phyloP scores from a whole-genome alignment of 2,113 vertebrate genomes.

The Pangasianodon hypophthalmus region DNA sequence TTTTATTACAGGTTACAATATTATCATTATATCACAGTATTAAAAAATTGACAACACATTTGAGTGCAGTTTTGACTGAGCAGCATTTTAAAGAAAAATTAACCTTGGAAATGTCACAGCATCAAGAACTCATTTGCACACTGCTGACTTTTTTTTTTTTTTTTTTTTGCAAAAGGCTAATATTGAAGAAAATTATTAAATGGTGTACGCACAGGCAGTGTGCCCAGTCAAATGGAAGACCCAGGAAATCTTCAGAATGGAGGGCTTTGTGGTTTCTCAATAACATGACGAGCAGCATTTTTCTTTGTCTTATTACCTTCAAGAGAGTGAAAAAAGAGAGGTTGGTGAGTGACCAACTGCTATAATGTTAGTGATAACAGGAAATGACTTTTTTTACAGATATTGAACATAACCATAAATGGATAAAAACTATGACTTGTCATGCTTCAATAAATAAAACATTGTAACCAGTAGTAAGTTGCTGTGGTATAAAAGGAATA shows the following conservation, averaged over 20 bases:
- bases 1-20: background rate
- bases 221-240: background rate
- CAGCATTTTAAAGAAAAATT: background rate
- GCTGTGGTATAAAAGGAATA: background rate
- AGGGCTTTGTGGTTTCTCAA: background rate
- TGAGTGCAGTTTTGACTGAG: background rate
- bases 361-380: background rate
- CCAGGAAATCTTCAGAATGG: background rate
- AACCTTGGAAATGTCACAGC: background rate
- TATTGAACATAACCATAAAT: background rate
- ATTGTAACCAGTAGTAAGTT: background rate
- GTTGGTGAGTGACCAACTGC: background rate
- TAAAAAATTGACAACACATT: background rate
- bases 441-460: background rate
- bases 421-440: background rate
- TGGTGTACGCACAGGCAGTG: background rate
- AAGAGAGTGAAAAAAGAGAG: background rate
- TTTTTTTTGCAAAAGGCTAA: background rate
- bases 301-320: background rate
- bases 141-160: background rate
- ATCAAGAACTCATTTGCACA: background rate
- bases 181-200: background rate
- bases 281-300: background rate
- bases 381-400: background rate
- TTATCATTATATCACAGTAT: background rate